phyloP scores from a whole-genome alignment of 2,888 invertebrate species.

The Hydrotaea diabolus region DNA sequence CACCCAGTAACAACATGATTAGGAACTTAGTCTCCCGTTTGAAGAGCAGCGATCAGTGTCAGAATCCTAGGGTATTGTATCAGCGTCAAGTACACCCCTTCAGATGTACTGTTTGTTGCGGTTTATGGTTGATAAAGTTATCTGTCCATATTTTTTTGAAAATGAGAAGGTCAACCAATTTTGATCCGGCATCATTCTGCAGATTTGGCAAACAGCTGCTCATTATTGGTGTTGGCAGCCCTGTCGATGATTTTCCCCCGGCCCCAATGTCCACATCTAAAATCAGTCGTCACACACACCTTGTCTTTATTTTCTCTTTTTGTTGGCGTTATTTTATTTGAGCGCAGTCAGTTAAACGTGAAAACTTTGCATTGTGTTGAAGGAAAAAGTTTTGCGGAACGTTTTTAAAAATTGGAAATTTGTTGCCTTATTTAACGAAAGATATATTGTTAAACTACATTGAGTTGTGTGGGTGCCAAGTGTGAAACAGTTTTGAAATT shows the following conservation, averaged over 20 bases:
- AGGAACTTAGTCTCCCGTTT: too few relatives aligned
- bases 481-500: constrained; percentile 4
- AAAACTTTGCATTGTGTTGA: constrained; percentile 32
- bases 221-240: neutral
- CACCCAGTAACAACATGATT: too few relatives aligned
- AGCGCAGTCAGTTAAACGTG: constrained; percentile 49
- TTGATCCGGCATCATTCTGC: too few relatives aligned
- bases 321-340: constrained; percentile 23
- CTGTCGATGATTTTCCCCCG: constrained; percentile 11
- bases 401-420: constrained; percentile 32
- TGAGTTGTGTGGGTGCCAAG: neutral
- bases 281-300: constrained; percentile 31
- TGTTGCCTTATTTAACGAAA: constrained; percentile 54
- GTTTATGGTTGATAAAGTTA: too few relatives aligned
- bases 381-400: constrained; percentile 42
- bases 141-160: too few relatives aligned
- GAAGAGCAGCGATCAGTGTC: too few relatives aligned
- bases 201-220: constrained; percentile 29
- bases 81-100: too few relatives aligned
- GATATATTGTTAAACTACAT: constrained; percentile 13
- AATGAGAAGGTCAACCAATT: too few relatives aligned
- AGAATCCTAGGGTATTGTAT: too few relatives aligned
- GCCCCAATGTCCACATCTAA: neutral
- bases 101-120: too few relatives aligned
- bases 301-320: constrained; percentile 37